Evolutionary conservation across 1,140 invertebrate species (phyloP), one percentile per base, ranked within the genome.

Genomic region (Marisa cornuarietis): DNA sequence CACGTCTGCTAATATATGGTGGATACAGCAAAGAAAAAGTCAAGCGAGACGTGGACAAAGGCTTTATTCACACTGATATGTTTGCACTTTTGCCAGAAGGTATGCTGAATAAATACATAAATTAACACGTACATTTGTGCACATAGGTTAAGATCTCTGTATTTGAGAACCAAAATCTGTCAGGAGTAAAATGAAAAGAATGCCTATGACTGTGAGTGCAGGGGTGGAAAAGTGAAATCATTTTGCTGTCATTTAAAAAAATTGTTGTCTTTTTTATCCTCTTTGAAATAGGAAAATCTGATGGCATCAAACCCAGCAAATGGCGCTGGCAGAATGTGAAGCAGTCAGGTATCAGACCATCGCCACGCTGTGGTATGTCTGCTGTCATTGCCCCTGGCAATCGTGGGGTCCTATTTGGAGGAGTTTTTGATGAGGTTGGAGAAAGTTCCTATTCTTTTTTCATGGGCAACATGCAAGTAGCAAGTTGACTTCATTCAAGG

Each of bases 11-110:
- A 24, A 91, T 98, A 62, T 97, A 95, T 93, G 96, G 96, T 16
- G 97, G 97, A 0, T 98, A 97, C 89, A 95, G 94, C 79, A 95
- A 95, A 91, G 92, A 96, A 86, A 92, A 93, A 90, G 86, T 96
- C 79, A 94, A 96, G 89, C 94, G 96, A 91, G 93, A 96, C 88
- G 92, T 95, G 5, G 96, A 98, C 86, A 94, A 94, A 69, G 96
- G 96, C 49, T 92, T 93, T 49, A 93, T 95, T 11, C 95, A 97
- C 89, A 93, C 93, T 7, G 97, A 98, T 88, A 94, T 97, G 93
- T 98, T 95, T 90, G 88, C 94, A 20, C 91, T 98, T 1, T 90
- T 89, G 31, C 93, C 93, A 79, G 94, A 95, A 78, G 95, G 94
- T 94, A 93, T 6, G 8, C 16, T 14, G 0, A 11, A 58, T 11